phyloP scores from a whole-genome alignment of 2,888 invertebrate species.

The Anthophora plumipes region DNA sequence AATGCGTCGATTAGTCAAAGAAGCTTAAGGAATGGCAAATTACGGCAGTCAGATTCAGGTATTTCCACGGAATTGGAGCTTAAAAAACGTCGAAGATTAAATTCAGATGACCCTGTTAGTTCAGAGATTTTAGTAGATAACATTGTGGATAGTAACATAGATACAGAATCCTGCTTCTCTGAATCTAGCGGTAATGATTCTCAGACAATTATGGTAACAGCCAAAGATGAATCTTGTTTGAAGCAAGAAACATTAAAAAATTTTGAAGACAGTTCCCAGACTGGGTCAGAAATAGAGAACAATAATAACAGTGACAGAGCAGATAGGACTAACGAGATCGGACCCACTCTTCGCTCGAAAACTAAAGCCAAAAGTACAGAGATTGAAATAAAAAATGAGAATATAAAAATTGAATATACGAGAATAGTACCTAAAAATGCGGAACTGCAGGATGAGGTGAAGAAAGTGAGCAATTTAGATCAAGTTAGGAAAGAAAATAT shows the following conservation, averaged over 20 bases:
- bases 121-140: conserved; percentile 68
- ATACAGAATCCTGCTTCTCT: conserved; percentile 75
- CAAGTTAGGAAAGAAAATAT: conserved; percentile 76
- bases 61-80: conserved; percentile 72
- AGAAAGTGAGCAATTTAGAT: conserved; percentile 70
- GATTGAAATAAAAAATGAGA: conserved; percentile 68
- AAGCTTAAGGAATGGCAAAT: conserved; percentile 88
- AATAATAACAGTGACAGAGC: conserved; percentile 81
- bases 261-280: conserved; percentile 69
- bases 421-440: conserved; percentile 56
- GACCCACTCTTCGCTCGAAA: conserved; percentile 82
- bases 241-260: conserved; percentile 68
- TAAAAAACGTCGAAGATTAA: conserved; percentile 75
- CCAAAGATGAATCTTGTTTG: conserved; percentile 68
- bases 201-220: conserved; percentile 53
- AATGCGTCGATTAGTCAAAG: conserved; percentile 84
- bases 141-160: conserved; percentile 70
- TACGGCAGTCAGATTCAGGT: conserved; percentile 85
- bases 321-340: conserved; percentile 75
- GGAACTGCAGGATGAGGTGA: conserved; percentile 62
- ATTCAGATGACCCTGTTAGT: conserved; percentile 74
- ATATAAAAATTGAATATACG: conserved; percentile 62
- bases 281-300: conserved; percentile 75
- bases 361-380: conserved; percentile 80
- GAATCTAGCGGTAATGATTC: conserved; percentile 74